phyloP scores from a whole-genome alignment of 2,888 invertebrate species.

The Venustoraphidia nigricollis region DNA sequence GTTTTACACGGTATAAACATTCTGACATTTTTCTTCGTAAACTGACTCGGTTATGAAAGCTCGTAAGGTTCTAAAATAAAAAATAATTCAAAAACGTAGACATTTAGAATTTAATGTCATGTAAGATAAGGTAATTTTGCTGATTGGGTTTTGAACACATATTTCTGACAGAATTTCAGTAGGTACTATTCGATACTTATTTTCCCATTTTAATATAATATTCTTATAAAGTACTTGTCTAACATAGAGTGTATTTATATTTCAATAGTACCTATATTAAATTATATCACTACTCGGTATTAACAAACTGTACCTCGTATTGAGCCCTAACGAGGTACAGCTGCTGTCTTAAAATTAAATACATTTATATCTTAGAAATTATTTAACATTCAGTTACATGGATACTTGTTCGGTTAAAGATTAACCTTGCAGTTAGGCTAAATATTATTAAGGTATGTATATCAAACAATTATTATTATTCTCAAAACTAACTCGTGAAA shows the following conservation, averaged over 20 bases:
- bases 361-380: background rate
- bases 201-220: conserved; percentile 17
- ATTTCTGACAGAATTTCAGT: conserved; percentile 28
- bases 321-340: conserved; percentile 24
- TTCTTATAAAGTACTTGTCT: conserved; percentile 14
- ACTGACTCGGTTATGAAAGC: too few species aligned
- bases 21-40: too few species aligned
- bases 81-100: too few species aligned
- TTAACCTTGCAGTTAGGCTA: background rate
- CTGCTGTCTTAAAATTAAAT: conserved; percentile 7
- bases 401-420: background rate
- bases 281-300: conserved; percentile 12
- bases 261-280: conserved; percentile 4
- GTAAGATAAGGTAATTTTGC: conserved; percentile 15
- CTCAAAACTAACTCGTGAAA: too few species aligned
- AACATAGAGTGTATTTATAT: background rate
- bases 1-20: too few species aligned
- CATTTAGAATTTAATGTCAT: too few species aligned
- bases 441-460: too few species aligned
- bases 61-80: too few species aligned
- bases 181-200: conserved; percentile 27
- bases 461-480: too few species aligned
- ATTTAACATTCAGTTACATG: background rate
- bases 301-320: conserved; percentile 20
- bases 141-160: conserved; percentile 33